These are phyloP conservation scores for Cerceris ruficornis DNA, from an alignment of 2,888 invertebrate species.

Conservation along the genomic window DNA sequence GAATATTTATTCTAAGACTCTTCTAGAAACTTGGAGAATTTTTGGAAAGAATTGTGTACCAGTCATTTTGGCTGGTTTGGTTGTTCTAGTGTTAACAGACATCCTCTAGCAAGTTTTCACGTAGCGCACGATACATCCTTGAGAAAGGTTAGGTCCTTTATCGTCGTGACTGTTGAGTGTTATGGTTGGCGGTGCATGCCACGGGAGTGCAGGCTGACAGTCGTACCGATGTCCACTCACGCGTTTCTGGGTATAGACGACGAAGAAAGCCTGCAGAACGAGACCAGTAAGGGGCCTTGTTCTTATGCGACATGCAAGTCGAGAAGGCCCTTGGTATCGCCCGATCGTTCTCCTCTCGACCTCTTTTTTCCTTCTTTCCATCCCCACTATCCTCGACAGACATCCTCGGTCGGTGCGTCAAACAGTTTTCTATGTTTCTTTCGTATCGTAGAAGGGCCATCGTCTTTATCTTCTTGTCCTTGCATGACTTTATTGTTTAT, in stretches of 20 bases:
- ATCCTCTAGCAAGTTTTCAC: too few species aligned
- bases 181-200: slow-evolving; percentile 53
- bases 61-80: too few species aligned
- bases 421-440: slow-evolving; percentile 11
- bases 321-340: slow-evolving; percentile 38
- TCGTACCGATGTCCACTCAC: slow-evolving; percentile 56
- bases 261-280: slow-evolving; percentile 46
- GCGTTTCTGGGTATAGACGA: slow-evolving; percentile 49
- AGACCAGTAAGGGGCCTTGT: slow-evolving; percentile 35
- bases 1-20: too few species aligned
- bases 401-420: neutral
- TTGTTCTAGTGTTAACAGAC: too few species aligned
- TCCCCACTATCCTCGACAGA: slow-evolving; percentile 2
- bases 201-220: slow-evolving; percentile 48
- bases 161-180: slow-evolving; percentile 53
- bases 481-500: neutral
- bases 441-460: slow-evolving; percentile 16
- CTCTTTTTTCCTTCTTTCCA: slow-evolving; percentile 24
- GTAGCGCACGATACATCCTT: slow-evolving; percentile 1
- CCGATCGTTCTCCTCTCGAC: slow-evolving; percentile 38
- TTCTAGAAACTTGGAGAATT: too few species aligned
- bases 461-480: slow-evolving; percentile 9
- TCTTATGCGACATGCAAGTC: slow-evolving; percentile 45
- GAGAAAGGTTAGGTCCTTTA: slow-evolving; percentile 58
- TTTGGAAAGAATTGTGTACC: too few species aligned